Conservation (phyloP, 2,888 invertebrate genomes). For the Amblyjoppa fuscipennis region DNA sequence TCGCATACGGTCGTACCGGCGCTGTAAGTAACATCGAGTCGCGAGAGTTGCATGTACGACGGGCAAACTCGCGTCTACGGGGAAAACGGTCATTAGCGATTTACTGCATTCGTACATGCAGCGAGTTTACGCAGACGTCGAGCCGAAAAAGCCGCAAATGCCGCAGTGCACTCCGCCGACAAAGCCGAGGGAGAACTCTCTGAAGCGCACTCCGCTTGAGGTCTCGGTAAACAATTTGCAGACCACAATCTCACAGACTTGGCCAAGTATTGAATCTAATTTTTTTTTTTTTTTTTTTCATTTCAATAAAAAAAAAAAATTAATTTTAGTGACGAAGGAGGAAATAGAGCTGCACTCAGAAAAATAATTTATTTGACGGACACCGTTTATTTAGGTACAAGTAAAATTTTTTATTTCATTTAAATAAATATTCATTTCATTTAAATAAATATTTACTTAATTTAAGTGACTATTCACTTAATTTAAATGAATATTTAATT, state of each 20-base stretch:
- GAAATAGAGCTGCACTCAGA: too few species aligned
- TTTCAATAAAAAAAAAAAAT: too few species aligned
- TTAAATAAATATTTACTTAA: too few species aligned
- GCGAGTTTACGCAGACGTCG: background rate
- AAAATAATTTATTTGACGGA: too few species aligned
- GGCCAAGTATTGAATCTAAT: too few species aligned
- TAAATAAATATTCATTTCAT: too few species aligned
- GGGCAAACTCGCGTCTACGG: constrained; percentile 14
- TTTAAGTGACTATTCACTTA: too few species aligned
- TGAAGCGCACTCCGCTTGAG: background rate
- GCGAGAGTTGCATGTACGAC: background rate
- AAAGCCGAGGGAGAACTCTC: background rate
- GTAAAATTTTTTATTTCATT: too few species aligned
- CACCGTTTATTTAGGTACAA: too few species aligned
- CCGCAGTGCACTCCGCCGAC: constrained; percentile 48
- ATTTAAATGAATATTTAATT: too few species aligned
- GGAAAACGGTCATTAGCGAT: constrained; percentile 60
- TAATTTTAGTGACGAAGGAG: too few species aligned
- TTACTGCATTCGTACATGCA: constrained; percentile 54
- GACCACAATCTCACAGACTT: background rate
- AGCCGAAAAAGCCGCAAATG: constrained; percentile 51
- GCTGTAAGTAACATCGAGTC: background rate
- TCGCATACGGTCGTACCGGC: background rate
- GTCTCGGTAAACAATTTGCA: background rate
- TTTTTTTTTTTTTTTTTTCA: too few species aligned